phyloP scores from a whole-genome alignment of 2,113 vertebrate species.

The Rhinogobius similis region DNA sequence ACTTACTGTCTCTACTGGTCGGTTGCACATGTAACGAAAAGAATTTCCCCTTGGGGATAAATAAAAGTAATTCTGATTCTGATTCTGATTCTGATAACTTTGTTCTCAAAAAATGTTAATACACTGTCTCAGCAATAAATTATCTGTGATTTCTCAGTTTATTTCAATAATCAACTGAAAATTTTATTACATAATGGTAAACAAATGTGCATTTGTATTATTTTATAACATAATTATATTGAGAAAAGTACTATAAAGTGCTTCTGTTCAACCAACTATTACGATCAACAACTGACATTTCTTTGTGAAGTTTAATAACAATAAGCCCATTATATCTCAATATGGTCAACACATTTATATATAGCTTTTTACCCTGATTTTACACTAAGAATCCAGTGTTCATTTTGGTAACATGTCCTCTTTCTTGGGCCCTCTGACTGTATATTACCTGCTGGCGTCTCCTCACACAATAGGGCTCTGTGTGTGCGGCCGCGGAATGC shows the following conservation, averaged over 20 bases:
- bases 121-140: neutral
- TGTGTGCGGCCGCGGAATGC: conserved; percentile 80
- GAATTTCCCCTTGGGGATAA: no score
- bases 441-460: conserved; percentile 61
- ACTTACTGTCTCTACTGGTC: no score
- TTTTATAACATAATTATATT: neutral
- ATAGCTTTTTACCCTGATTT: neutral
- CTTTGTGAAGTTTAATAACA: neutral
- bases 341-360: neutral
- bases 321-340: neutral
- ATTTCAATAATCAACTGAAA: neutral
- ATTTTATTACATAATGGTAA: neutral
- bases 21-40: no score
- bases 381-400: conserved; percentile 33
- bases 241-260: neutral
- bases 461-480: conserved; percentile 81
- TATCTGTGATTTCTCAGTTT: neutral
- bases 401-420: conserved; percentile 46
- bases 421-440: conserved; percentile 67
- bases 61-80: no score
- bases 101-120: no score
- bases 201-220: neutral
- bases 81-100: no score
- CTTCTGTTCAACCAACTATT: neutral
- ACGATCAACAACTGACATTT: neutral